Base-by-base conservation (phyloP, 2,888 invertebrate genomes). In the Acrocyrtus sp. region DNA sequence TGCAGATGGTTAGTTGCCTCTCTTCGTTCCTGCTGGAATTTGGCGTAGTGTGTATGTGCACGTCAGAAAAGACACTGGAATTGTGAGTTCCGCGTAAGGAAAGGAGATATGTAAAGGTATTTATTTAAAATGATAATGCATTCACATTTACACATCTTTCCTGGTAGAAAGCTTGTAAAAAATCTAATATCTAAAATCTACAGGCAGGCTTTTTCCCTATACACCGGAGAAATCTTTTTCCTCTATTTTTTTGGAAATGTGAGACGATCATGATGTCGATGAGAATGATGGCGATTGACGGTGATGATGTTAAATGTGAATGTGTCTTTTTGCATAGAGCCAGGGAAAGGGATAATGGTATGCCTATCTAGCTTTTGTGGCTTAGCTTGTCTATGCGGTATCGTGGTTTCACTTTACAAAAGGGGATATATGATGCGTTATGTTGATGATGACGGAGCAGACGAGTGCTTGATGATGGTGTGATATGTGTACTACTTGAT, bases 81-180 rank as follows among this genome's bases (percentile, higher is more conserved):
- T n/a, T n/a, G n/a, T n/a, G n/a, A n/a, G n/a, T n/a, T n/a, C 34
- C 34, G 5, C 12, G 12, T 34, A 34, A n/a, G 34, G 34, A 5
- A 34, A 8, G 34, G 12, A 34, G 34, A 39, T 19, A 48, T 29
- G 26, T 24, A 48, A n/a, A n/a, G 51, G 62, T 54, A 56, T 72
- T 63, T 72, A 63, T 72, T 72, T 45, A 63, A 41, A 34, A 65
- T 72, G 63, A 72, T 72, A 57, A 72, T 69, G 69, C 34, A 53
- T 54, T 56, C 58, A 48, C 69, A 48, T 58, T 58, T 43, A 51
- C 56, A 62, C 70, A 67, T 56, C 58, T 43, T 58, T 26, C 24
- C 41, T 39, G 12, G 39, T 5, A 56, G 56, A 12, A 34, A 34
- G 34, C 6, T 5, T 8, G 34, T n/a, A 50, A 50, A 50, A 22